phyloP scores from a whole-genome alignment of 1,140 invertebrate genomes.

The Hyles vespertilio region DNA sequence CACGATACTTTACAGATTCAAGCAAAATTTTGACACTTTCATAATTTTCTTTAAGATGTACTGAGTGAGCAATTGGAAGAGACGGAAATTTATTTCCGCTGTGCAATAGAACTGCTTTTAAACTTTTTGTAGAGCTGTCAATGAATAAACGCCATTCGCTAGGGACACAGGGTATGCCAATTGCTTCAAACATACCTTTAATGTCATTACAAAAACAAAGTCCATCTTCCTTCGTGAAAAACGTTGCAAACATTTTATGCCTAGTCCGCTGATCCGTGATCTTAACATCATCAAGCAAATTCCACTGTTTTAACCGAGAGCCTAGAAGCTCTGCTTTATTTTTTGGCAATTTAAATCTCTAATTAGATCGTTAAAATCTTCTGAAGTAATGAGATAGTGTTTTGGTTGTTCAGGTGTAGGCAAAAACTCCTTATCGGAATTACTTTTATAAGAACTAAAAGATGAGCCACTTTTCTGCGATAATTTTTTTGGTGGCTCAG shows the following conservation, averaged over 20 bases:
- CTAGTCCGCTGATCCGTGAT: constrained; percentile 19
- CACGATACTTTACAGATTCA: constrained; percentile 22
- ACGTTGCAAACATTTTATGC: constrained; percentile 20
- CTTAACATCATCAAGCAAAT: constrained; percentile 30
- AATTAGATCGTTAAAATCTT: constrained; percentile 39
- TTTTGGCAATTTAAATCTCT: constrained; percentile 47
- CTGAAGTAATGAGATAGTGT: constrained; percentile 29
- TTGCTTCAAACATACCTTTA: constrained; percentile 24
- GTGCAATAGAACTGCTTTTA: constrained; percentile 21
- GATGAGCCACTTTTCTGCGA: constrained; percentile 16
- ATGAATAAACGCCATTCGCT: constrained; percentile 15
- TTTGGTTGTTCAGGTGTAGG: constrained; percentile 25
- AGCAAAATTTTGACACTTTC: constrained; percentile 16
- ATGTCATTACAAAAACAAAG: constrained; percentile 28
- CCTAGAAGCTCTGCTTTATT: constrained; percentile 38
- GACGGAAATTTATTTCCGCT: constrained; percentile 19
- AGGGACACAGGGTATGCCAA: constrained; percentile 16
- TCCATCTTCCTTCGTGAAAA: constrained; percentile 26
- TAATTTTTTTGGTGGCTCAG: constrained; percentile 8
- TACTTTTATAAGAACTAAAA: constrained; percentile 19
- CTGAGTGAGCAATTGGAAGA: constrained; percentile 17
- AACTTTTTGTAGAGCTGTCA: constrained; percentile 16
- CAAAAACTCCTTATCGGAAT: constrained; percentile 23
- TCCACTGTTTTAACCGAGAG: constrained; percentile 40
- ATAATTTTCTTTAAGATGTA: constrained; percentile 18